A percentile compares a stretch with the other conserved stretches of the same genome.
Conservation (phyloP, 2,888 invertebrate genomes). For the Coelogynopora nodosa region DNA sequence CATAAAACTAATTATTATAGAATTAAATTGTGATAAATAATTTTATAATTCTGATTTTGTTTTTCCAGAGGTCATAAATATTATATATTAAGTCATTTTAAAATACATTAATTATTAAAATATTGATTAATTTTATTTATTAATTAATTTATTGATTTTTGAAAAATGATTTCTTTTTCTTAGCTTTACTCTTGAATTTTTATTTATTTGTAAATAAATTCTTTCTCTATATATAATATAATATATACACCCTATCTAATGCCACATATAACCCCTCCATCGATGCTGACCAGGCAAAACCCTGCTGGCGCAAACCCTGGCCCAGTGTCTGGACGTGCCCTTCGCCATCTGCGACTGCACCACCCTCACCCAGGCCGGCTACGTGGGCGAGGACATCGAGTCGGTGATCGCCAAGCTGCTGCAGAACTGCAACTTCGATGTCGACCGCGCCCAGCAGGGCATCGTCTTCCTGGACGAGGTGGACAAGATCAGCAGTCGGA, state of each 20-base stretch:
- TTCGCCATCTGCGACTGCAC: slow-evolving; percentile 95
- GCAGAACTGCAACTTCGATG: slow-evolving; percentile 93
- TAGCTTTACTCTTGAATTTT: no score
- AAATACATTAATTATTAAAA: no score
- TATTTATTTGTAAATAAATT: no score
- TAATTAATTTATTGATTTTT: no score
- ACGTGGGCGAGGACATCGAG: slow-evolving; percentile 99
- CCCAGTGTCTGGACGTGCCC: slow-evolving; percentile 93
- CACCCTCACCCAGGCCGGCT: slow-evolving; percentile 66
- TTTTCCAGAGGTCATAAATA: no score
- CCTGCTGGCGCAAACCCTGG: slow-evolving; percentile 89
- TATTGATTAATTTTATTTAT: no score
- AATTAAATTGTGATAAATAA: no score
- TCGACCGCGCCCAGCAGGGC: slow-evolving; percentile 86
- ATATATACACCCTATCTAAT: neutral
- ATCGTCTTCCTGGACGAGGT: slow-evolving; percentile 98
- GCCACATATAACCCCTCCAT: neutral
- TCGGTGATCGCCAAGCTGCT: slow-evolving; percentile 88
- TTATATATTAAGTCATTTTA: no score
- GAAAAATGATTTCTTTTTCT: no score
- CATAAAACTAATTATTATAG: no score
- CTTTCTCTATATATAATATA: no score
- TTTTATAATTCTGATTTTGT: no score
- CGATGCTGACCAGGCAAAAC: slow-evolving; percentile 75
- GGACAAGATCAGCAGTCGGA: slow-evolving; percentile 96